Percentiles rank a stretch among this genome's conserved stretches.
These are phyloP conservation scores for Bostrychus sinensis DNA, from an alignment of 2,113 vertebrate genomes.

Conservation along the genomic window DNA sequence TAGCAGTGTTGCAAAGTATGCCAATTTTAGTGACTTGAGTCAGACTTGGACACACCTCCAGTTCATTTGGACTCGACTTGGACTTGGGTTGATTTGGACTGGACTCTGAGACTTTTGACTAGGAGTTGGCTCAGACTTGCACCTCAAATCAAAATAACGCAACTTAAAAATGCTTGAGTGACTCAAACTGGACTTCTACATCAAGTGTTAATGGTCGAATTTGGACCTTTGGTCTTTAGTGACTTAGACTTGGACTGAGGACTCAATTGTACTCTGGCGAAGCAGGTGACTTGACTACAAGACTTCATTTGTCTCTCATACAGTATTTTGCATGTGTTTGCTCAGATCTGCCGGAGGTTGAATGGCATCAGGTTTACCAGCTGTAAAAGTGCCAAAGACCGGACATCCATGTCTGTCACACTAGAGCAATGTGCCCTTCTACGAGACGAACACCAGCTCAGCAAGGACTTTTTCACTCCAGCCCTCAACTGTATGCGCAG, in stretches of 20 bases:
- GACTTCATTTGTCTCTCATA: neutral
- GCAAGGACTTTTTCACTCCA: slow-evolving; percentile 92
- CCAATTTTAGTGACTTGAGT: no score
- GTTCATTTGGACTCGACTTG: neutral
- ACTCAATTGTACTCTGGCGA: no score
- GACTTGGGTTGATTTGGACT: neutral
- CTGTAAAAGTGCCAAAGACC: slow-evolving; percentile 99
- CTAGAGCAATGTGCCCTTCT: slow-evolving; percentile 95
- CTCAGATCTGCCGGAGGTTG: slow-evolving; percentile 93
- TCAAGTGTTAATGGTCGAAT: no score
- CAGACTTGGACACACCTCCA: neutral
- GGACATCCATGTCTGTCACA: slow-evolving; percentile 98
- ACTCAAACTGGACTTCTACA: no score
- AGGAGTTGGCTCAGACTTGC: no score
- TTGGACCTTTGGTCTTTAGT: no score
- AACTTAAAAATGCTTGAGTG: no score
- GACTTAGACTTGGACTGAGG: no score
- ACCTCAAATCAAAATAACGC: no score
- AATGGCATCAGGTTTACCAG: slow-evolving; percentile 97
- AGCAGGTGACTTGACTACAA: no score
- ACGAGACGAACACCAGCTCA: slow-evolving; percentile 93
- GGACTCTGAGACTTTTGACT: no score
- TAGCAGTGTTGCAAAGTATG: no score
- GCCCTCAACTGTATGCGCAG: slow-evolving; percentile 98
- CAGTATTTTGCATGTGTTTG: neutral